Base-by-base conservation (phyloP, 2,888 invertebrate species). In the Chloromyia formosa region DNA sequence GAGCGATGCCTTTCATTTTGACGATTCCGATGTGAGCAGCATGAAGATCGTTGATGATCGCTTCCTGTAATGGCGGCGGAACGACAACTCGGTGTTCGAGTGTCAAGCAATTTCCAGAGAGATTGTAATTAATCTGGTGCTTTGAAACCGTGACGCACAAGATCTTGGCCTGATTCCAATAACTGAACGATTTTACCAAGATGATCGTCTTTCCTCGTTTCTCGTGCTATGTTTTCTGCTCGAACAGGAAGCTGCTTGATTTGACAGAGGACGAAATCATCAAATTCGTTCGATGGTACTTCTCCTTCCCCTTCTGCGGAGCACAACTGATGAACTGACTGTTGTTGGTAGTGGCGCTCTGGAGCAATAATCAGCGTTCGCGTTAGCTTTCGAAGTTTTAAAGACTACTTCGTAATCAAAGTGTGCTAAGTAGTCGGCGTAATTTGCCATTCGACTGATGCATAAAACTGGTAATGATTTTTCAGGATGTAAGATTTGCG, bases 221-320 rank as follows among this genome's bases (percentile, higher is more conserved):
- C 77, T 14, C 14, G 20, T 7, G 73, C 73, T n/a, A 78, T 74
- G 10, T 42, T 18, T 42, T 74, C 73, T 0, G 74, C 75, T 18
- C 56, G 73, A 9, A 77, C 4, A n/a, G 75, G 75, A 16, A 78
- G 58, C 74, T 78, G 78, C 10, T 78, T 68, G 45, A 78, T 73
- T 74, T 78, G 78, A 0, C 74, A 45, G 20, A 75, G 1, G 22
- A 77, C 53, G 54, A 78, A 78, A 10, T 58, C 20, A 62, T 77
- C 77, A n/a, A 78, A 77, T n/a, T 58, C 61, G 61, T 75, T 75
- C 18, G 27, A 7, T 35, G 27, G 2, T 4, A 4, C 27, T 35
- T 35, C 27, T 7, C 7, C 7, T 2, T 7, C 7, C 7, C 27
- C 7, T 7, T 35, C 27, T 35, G 3, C 27, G 3, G 7, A 2